These are phyloP conservation scores for Liolophura sinensis DNA, from an alignment of 1,140 invertebrate species.

Conservation along the genomic window DNA sequence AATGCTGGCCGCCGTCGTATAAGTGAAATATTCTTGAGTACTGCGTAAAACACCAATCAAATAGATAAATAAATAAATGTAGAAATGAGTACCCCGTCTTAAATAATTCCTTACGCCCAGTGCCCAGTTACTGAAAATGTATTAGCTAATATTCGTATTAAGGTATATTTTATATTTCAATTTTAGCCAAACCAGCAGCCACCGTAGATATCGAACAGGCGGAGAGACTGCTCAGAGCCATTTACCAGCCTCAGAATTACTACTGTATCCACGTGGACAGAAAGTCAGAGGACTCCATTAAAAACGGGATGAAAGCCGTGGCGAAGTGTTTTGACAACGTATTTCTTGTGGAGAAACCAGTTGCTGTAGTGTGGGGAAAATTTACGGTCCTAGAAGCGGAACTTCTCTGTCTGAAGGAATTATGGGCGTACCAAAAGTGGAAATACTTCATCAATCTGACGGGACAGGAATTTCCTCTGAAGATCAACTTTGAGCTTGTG, in stretches of 20 bases:
- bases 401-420: slow-evolving; percentile 30
- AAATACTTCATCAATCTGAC: slow-evolving; percentile 46
- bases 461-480: slow-evolving; percentile 45
- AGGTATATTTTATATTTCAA: too few relatives aligned
- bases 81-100: too few relatives aligned
- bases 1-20: too few relatives aligned
- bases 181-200: too few relatives aligned
- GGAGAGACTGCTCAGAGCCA: slow-evolving; percentile 38
- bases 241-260: slow-evolving; percentile 50
- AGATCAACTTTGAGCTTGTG: slow-evolving; percentile 41
- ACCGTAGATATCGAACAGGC: slow-evolving; percentile 42
- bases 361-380: slow-evolving; percentile 36
- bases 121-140: too few relatives aligned
- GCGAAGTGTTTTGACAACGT: slow-evolving; percentile 47
- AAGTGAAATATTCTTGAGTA: too few relatives aligned
- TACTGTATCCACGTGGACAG: slow-evolving; percentile 53
- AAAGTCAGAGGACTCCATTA: slow-evolving; percentile 22
- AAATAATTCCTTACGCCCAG: too few relatives aligned
- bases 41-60: too few relatives aligned
- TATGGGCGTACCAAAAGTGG: slow-evolving; percentile 30
- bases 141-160: too few relatives aligned
- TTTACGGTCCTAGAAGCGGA: slow-evolving; percentile 33
- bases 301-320: slow-evolving; percentile 27
- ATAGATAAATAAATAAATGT: too few relatives aligned
- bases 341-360: slow-evolving; percentile 32